Base-by-base conservation (phyloP, 2,888 invertebrate genomes). In the Cylindroiulus punctatus region DNA sequence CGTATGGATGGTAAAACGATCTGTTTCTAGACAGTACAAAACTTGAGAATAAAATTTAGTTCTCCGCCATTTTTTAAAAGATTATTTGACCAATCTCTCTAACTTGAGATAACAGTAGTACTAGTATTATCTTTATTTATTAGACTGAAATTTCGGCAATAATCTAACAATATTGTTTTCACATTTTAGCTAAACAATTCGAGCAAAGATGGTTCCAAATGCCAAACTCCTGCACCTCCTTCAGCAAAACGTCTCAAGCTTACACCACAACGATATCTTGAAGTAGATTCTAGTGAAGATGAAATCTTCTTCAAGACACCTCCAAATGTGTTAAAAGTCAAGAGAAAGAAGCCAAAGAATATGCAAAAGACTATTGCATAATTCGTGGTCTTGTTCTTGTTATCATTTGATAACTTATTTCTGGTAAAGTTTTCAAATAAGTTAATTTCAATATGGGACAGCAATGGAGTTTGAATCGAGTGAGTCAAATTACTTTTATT, bases 301-400 rank as follows among this genome's bases (percentile, higher is more conserved):
- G 88, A 88, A 42, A 84, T 88, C 0, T 47, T 87, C 36, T 86
- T 88, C 84, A 88, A 88, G 82, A 88, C 87, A 0, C 88, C 88
- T 22, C 88, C 87, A n/a, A 86, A 88, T 83, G 86, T 84, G n/a
- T 40, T 87, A 44, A 87, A 87, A 85, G 83, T 86, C 84, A 84
- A 84, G 30, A 47, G 44, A 32, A 2, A 52, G 47, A 84, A 84
- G 52, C 19, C 40, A 40, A 36, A 19, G 12, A 83, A 83, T 36
- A 40, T 22, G 83, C 83, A 83, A 83, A 83, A 40, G 17, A 36
- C 83, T 44, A 40, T 83, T 83, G 30, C 30, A 14, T 76, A 76
- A 76, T 30, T 22, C 14, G 26, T 76, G 12, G 8, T 14, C 76
- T 76, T 8, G 5, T 30, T 26, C 30, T 65, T 65, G 65, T 65